Base-by-base conservation (phyloP, 2,888 invertebrate species). In the Perizoma affinitatum region DNA sequence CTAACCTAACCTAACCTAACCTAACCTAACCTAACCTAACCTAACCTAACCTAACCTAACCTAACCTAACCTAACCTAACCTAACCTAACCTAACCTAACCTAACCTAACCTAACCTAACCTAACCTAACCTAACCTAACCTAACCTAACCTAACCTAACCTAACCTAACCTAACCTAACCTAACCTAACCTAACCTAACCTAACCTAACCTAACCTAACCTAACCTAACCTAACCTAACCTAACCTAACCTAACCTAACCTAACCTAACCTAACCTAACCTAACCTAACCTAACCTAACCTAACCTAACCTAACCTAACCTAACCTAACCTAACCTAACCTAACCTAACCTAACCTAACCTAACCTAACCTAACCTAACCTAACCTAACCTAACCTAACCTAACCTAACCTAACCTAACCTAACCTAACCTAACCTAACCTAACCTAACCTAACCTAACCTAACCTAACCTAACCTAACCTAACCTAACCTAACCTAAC, bases 1-100 rank as follows among this genome's bases (percentile, higher is more conserved):
- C 41, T 41, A 41, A 41, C 41, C 41, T 41, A 41, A 41, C 41
- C 41, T 41, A 41, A 41, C 41, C 41, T 41, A 41, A 41, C 41
- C 41, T 41, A 41, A 41, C 41, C 41, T 41, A 41, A 41, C 41
- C 41, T 41, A 41, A 41, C 41, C 41, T 41, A 41, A 41, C 41
- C 41, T 41, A 41, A 41, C 41, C 41, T 41, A 41, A 41, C 41
- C 41, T 41, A 41, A 41, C 41, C 41, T 41, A 41, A 41, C 41
- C 41, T 41, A 41, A 41, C 41, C 41, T 41, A 41, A 41, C 41
- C 41, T 41, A 41, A 41, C 41, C 41, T 41, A 41, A 41, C 41
- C 41, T 41, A 41, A 41, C 41, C 41, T 41, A 41, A 41, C 41
- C 41, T 41, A 41, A 41, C 41, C 41, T 41, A 41, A 41, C 41